A percentile compares a stretch with the other conserved stretches of the same genome.
phyloP scores from a whole-genome alignment of 2,113 vertebrate genomes.

The Physeter macrocephalus region DNA sequence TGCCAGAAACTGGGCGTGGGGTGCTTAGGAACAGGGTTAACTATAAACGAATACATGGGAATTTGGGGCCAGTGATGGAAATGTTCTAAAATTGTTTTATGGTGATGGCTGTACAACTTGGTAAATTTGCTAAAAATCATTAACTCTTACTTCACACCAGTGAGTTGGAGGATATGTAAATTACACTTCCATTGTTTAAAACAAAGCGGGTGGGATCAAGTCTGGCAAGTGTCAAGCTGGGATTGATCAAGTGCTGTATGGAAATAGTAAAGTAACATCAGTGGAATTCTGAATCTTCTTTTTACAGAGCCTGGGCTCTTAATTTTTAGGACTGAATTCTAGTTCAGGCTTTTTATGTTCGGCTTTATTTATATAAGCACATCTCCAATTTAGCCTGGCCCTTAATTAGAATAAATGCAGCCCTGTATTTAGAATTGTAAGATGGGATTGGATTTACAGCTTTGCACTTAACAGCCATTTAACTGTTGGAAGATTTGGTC shows the following conservation, averaged over 20 bases:
- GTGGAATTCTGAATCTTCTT: too few species aligned
- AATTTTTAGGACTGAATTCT: too few species aligned
- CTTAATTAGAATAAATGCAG: too few species aligned
- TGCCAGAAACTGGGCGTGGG: neutral
- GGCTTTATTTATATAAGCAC: too few species aligned
- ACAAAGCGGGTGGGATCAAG: fast-evolving
- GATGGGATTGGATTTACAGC: too few species aligned
- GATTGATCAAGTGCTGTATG: fast-evolving
- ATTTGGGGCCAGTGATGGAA: neutral
- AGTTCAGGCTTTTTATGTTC: too few species aligned
- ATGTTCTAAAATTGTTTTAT: neutral
- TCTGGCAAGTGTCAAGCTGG: neutral
- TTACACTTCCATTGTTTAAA: neutral
- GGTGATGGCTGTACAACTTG: neutral
- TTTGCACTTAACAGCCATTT: neutral
- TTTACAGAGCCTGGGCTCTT: too few species aligned
- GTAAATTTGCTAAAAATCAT: neutral
- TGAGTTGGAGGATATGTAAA: neutral
- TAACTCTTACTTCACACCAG: neutral
- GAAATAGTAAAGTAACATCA: neutral
- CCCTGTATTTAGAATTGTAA: fast-evolving
- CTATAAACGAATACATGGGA: fast-evolving
- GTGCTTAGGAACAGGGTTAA: fast-evolving
- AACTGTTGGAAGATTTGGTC: too few species aligned
- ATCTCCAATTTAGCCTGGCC: too few species aligned